Conservation (phyloP, 1,140 invertebrate genomes). For the Aphaenogaster rudis region DNA sequence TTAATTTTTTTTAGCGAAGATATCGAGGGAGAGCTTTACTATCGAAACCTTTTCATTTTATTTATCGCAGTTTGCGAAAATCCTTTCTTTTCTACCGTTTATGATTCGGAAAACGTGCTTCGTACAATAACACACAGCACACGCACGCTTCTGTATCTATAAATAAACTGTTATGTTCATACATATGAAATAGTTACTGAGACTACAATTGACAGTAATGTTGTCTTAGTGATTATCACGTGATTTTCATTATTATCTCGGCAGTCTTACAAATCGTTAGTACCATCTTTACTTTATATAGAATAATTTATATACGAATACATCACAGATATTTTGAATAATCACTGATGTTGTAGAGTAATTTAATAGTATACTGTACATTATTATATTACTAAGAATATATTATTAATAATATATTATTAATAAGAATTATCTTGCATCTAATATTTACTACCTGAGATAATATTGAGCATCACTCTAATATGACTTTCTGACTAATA, state of each 20-base stretch:
- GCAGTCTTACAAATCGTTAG: neutral
- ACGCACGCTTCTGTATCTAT: neutral
- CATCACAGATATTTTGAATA: neutral
- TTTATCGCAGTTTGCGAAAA: neutral
- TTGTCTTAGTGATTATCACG: neutral
- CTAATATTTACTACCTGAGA: neutral
- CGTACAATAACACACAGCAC: neutral
- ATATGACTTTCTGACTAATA: neutral
- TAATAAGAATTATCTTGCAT: neutral
- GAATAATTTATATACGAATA: neutral
- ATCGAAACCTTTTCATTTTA: neutral
- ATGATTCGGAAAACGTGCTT: neutral
- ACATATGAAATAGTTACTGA: neutral
- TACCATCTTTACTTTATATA: neutral
- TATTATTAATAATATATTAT: neutral
- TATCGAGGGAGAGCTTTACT: neutral
- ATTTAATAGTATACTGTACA: neutral
- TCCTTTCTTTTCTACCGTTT: neutral
- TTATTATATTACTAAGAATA: neutral
- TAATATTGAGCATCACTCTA: neutral
- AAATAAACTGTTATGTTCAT: neutral
- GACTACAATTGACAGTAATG: neutral
- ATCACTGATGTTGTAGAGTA: neutral
- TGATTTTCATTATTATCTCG: neutral
- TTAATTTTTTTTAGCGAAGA: neutral